These are phyloP conservation scores for Oscheius onirici DNA, from an alignment of 2,888 invertebrate species.

Conservation along the genomic window DNA sequence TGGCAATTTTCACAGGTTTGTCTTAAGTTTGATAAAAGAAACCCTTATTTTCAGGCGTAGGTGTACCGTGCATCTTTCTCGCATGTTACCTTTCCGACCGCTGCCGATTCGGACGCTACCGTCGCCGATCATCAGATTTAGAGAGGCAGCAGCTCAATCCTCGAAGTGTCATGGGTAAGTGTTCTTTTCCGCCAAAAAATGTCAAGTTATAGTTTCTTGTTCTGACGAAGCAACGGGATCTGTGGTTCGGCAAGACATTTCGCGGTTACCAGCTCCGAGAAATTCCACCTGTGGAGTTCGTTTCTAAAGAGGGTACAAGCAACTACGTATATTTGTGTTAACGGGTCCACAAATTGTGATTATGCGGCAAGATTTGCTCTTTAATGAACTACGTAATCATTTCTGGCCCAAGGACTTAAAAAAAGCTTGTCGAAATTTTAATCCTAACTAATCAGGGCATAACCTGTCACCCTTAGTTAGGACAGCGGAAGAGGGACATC, in stretches of 20 bases:
- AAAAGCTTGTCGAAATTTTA: too few relatives aligned
- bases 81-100: slow-evolving; percentile 19
- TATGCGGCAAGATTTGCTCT: too few relatives aligned
- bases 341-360: slow-evolving; percentile 4
- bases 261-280: not conserved
- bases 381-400: too few relatives aligned
- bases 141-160: slow-evolving; percentile 26
- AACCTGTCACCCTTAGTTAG: too few relatives aligned
- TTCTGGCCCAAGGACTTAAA: too few relatives aligned
- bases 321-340: not conserved
- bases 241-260: slow-evolving; percentile 5
- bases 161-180: slow-evolving; percentile 17
- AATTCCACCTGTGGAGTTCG: not conserved
- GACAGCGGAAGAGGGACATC: too few relatives aligned
- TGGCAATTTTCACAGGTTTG: slow-evolving; percentile 21
- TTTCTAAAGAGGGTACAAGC: slow-evolving; percentile 7
- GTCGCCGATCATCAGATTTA: not conserved
- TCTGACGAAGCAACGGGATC: slow-evolving; percentile 26
- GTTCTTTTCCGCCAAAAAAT: not conserved
- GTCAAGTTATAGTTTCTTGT: slow-evolving; percentile 6
- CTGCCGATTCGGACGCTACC: not conserved
- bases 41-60: slow-evolving; percentile 8
- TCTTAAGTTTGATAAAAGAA: not conserved
- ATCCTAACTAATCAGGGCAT: too few relatives aligned
- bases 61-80: not conserved